Conservation (phyloP, 1,140 invertebrate species). For the Teleopsis dalmanni region DNA sequence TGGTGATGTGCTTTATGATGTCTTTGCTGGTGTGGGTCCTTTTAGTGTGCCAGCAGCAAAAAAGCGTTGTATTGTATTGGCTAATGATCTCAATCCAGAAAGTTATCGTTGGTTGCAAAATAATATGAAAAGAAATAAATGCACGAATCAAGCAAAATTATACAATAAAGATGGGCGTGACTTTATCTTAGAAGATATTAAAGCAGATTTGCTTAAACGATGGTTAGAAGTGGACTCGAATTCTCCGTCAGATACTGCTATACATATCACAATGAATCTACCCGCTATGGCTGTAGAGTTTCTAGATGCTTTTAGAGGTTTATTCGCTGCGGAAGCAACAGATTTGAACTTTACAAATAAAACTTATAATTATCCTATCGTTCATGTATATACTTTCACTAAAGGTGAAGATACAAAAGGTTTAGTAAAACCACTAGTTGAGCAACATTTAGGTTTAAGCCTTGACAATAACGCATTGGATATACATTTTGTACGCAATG, state of each 20-base stretch:
- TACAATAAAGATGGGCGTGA: slow-evolving; percentile 84
- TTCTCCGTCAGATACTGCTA: slow-evolving; percentile 40
- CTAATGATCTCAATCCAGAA: slow-evolving; percentile 95
- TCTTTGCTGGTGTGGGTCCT: slow-evolving; percentile 93
- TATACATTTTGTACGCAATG: slow-evolving; percentile 75
- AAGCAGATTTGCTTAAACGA: slow-evolving; percentile 50
- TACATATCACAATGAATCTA: slow-evolving; percentile 90
- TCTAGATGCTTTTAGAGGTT: slow-evolving; percentile 64
- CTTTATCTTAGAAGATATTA: slow-evolving; percentile 69
- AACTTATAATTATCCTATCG: slow-evolving; percentile 37
- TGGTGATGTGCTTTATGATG: slow-evolving; percentile 80
- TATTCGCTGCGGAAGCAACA: slow-evolving; percentile 46
- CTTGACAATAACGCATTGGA: slow-evolving; percentile 53
- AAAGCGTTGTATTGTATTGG: slow-evolving; percentile 67
- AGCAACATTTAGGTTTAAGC: slow-evolving; percentile 52
- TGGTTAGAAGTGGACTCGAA: slow-evolving; percentile 30
- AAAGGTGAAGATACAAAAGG: slow-evolving; percentile 53
- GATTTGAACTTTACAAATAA: slow-evolving; percentile 42
- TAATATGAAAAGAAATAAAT: slow-evolving; percentile 78
- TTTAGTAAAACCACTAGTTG: slow-evolving; percentile 57
- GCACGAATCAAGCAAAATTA: slow-evolving; percentile 51
- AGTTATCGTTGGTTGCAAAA: slow-evolving; percentile 77
- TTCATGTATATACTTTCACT: slow-evolving; percentile 77
- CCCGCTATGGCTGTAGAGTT: slow-evolving; percentile 88
- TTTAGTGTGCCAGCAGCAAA: slow-evolving; percentile 84